A percentile compares a stretch with the other conserved stretches of the same genome.
phyloP scores from a whole-genome alignment of 2,113 vertebrate genomes.

The Cairina moschata region DNA sequence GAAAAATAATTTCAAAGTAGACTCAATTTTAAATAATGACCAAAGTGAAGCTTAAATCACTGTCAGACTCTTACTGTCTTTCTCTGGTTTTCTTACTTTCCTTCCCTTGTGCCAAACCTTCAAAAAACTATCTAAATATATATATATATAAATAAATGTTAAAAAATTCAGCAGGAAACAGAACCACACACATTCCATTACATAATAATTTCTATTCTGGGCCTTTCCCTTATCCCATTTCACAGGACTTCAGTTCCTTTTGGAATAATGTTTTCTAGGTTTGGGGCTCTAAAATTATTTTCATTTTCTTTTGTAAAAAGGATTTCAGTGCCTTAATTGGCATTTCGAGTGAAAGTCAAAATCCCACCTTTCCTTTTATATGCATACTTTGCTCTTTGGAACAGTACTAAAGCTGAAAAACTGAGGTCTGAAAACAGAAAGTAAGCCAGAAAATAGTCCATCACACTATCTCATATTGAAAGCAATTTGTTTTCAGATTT shows the following conservation, averaged over 20 bases:
- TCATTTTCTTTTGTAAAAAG: neutral
- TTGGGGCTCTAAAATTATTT: neutral
- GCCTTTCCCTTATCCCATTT: neutral
- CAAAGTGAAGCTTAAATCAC: neutral
- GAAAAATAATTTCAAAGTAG: neutral
- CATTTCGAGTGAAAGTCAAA: conserved; percentile 29
- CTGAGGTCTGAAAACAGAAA: conserved; percentile 16
- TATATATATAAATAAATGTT: too few relatives aligned
- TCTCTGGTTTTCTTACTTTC: neutral
- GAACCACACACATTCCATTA: neutral
- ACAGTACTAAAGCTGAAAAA: neutral
- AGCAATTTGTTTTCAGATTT: conserved; percentile 21
- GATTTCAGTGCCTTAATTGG: neutral
- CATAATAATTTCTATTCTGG: neutral
- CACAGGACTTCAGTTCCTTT: neutral
- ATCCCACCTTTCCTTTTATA: neutral
- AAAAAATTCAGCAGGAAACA: neutral
- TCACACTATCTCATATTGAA: neutral
- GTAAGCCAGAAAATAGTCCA: conserved; percentile 7
- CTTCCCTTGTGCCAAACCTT: neutral
- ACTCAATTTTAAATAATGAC: neutral
- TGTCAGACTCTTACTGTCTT: neutral
- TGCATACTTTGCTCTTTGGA: neutral
- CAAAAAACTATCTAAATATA: neutral
- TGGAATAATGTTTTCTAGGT: neutral